A percentile compares a stretch with the other conserved stretches of the same genome.
phyloP scores from a whole-genome alignment of 37 sponge, comb jelly and placozoan genomes.

The Tethya wilhelma region DNA sequence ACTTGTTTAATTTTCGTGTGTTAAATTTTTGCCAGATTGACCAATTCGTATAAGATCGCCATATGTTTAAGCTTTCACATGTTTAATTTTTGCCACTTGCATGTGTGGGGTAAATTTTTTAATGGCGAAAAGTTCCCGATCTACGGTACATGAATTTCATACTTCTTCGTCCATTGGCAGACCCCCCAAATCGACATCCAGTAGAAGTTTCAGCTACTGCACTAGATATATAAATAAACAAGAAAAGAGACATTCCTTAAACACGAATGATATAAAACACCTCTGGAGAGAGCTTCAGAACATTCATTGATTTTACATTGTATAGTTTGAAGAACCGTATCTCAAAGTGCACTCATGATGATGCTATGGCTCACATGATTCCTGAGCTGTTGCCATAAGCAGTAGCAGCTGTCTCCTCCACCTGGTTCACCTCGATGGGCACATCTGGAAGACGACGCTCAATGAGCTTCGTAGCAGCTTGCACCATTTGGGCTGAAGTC shows the following conservation, averaged over 20 bases:
- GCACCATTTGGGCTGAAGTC: constrained; percentile 36
- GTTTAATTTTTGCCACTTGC: too few species aligned
- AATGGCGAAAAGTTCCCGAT: too few species aligned
- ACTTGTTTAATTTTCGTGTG: too few species aligned
- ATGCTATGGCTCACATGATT: constrained; percentile 64
- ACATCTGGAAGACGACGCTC: constrained; percentile 25
- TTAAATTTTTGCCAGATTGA: too few species aligned
- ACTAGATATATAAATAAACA: neutral
- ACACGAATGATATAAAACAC: neutral
- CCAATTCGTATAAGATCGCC: too few species aligned
- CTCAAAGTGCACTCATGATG: too few species aligned
- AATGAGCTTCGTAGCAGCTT: constrained; percentile 25
- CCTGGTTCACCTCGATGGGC: constrained; percentile 17
- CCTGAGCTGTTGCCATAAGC: constrained; percentile 81
- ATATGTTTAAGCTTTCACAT: too few species aligned
- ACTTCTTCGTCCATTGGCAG: constrained; percentile 75
- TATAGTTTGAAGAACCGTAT: too few species aligned
- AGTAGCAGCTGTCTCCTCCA: constrained; percentile 43
- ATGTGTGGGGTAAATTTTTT: too few species aligned
- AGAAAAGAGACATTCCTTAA: neutral
- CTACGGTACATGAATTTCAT: neutral
- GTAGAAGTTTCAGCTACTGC: constrained; percentile 58
- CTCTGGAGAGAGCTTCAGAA: neutral
- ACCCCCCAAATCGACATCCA: constrained; percentile 73
- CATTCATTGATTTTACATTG: too few species aligned